Evolutionary conservation across 2,113 vertebrate genomes (phyloP).

Genomic region (Piprites chloris): DNA sequence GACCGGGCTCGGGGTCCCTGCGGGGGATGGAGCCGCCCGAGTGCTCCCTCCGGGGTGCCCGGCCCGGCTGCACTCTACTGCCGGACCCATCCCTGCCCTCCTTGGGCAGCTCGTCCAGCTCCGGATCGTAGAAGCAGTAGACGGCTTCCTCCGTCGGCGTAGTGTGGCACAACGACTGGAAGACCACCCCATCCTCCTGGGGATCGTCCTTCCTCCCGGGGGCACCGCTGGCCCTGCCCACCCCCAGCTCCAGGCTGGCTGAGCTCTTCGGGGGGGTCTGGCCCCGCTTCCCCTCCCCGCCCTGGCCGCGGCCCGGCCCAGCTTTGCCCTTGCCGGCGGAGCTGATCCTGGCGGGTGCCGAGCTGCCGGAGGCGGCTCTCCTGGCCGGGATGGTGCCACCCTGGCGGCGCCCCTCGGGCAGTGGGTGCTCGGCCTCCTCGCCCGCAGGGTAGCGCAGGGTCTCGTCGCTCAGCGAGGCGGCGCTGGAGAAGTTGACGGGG

Average conservation of each 20-base stretch:
- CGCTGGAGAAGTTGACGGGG: slow-evolving; percentile 88
- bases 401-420: not conserved
- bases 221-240: not conserved
- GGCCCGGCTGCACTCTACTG: not conserved
- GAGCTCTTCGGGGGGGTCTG: not conserved
- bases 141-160: slow-evolving; percentile 82
- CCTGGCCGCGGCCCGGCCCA: not conserved
- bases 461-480: slow-evolving; percentile 90
- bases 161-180: slow-evolving; percentile 80
- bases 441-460: slow-evolving; percentile 83
- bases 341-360: not conserved
- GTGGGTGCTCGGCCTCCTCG: slow-evolving; percentile 69
- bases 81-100: not conserved
- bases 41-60: slow-evolving; percentile 57
- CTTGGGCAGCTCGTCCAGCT: slow-evolving; percentile 59
- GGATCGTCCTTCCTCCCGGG: not conserved
- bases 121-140: slow-evolving; percentile 81
- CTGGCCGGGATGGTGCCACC: not conserved
- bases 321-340: not conserved
- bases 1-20: slow-evolving; percentile 66
- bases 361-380: slow-evolving; percentile 26
- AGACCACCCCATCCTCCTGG: slow-evolving; percentile 38
- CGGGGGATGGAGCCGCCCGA: not conserved
- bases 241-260: slow-evolving; percentile 26
- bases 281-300: slow-evolving; percentile 47